These are phyloP conservation scores for Cosmopolites sordidus DNA, from an alignment of 2,888 invertebrate genomes.

Conservation along the genomic window DNA sequence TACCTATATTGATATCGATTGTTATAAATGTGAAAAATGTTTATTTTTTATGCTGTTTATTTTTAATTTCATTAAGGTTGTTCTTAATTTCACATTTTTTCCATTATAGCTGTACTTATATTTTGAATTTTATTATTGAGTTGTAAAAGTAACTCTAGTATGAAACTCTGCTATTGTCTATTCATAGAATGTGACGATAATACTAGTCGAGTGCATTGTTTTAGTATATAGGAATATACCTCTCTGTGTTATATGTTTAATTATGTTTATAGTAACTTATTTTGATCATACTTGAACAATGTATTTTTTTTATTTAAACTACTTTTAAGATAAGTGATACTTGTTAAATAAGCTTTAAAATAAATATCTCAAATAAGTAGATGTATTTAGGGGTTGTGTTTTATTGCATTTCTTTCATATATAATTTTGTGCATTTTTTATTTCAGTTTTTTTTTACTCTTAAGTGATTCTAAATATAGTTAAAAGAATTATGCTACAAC, in stretches of 20 bases:
- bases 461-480: too few relatives aligned
- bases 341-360: constrained; percentile 29
- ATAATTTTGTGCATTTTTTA: too few relatives aligned
- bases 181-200: constrained; percentile 21
- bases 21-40: not conserved
- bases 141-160: too few relatives aligned
- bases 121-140: too few relatives aligned
- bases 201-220: constrained; percentile 21
- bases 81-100: not conserved
- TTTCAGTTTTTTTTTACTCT: too few relatives aligned
- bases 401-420: too few relatives aligned
- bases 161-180: constrained; percentile 17
- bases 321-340: constrained; percentile 25
- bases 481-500: too few relatives aligned
- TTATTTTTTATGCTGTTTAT: too few relatives aligned
- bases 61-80: not conserved
- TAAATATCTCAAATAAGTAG: constrained; percentile 21
- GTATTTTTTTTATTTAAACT: constrained; percentile 19
- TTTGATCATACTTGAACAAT: constrained; percentile 24
- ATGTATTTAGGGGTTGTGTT: not conserved
- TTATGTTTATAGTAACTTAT: constrained; percentile 23
- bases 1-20: not conserved
- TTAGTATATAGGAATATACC: constrained; percentile 23
- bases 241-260: constrained; percentile 27
- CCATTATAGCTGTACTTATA: too few relatives aligned